These are phyloP conservation scores for Ibycter americanus DNA, from an alignment of 2,797 vertebrate species.

Conservation along the genomic window DNA sequence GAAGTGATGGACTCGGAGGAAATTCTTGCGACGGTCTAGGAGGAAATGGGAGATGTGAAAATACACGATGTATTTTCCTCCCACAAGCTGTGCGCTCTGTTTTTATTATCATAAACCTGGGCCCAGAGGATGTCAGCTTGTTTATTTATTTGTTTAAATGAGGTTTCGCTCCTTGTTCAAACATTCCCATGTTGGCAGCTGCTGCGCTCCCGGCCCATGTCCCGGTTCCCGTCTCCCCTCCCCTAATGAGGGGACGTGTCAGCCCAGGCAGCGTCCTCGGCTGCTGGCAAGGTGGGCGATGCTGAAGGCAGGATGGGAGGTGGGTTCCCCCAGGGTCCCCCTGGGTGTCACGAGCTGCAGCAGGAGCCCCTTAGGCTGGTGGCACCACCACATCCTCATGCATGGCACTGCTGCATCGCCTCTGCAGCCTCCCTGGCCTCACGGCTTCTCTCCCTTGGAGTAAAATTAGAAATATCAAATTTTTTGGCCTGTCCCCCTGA, in stretches of 20 bases:
- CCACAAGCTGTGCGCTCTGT: slow-evolving; percentile 58
- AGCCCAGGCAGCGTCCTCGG: neutral
- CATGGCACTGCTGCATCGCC: accelerated
- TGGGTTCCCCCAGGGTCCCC: neutral
- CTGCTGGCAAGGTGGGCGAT: accelerated
- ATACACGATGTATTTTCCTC: slow-evolving; percentile 74
- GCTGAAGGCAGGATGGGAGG: neutral
- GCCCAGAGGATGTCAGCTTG: slow-evolving; percentile 70
- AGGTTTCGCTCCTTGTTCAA: slow-evolving; percentile 45
- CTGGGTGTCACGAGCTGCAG: neutral
- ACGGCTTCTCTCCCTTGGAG: neutral
- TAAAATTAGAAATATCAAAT: neutral
- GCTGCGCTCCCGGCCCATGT: neutral
- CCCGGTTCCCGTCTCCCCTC: neutral
- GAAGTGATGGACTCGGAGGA: slow-evolving; percentile 72
- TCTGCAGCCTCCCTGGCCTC: accelerated
- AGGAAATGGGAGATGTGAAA: slow-evolving; percentile 74
- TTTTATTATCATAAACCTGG: slow-evolving; percentile 74
- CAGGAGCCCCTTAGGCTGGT: neutral
- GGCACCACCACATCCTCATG: accelerated
- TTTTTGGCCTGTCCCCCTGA: neutral
- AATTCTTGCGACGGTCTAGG: slow-evolving; percentile 69
- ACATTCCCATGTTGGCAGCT: slow-evolving; percentile 54
- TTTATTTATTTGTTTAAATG: slow-evolving; percentile 74
- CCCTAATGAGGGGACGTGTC: neutral